phyloP scores from a whole-genome alignment of 2,888 invertebrate genomes.

The Drosophila antonietae region DNA sequence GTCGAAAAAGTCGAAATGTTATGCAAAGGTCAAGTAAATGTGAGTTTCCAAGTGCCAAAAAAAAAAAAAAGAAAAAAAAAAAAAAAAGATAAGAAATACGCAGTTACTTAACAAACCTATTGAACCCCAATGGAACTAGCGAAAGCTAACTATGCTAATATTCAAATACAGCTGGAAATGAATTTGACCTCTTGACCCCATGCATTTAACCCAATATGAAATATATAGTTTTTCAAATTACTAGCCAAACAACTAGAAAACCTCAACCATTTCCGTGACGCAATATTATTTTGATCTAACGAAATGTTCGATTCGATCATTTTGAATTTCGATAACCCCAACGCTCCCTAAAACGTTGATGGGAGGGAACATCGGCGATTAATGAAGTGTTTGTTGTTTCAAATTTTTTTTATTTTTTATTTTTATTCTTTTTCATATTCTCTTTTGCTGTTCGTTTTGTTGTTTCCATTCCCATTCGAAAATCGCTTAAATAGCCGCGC shows the following conservation, averaged over 20 bases:
- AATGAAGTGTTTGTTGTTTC: conserved; percentile 22
- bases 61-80: background rate
- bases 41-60: conserved; percentile 9
- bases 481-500: conserved; percentile 54
- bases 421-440: background rate
- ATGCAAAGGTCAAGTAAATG: conserved; percentile 33
- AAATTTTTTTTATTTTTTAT: background rate
- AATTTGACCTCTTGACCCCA: conserved; percentile 19
- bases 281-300: conserved; percentile 22
- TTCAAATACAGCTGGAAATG: background rate
- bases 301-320: conserved; percentile 22
- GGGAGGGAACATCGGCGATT: conserved; percentile 1
- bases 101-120: background rate
- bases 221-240: background rate
- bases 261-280: conserved; percentile 1
- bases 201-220: background rate
- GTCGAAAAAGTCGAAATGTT: conserved; percentile 12
- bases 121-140: background rate
- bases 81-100: background rate
- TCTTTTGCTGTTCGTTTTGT: conserved; percentile 14
- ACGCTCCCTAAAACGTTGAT: background rate
- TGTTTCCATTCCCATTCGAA: conserved; percentile 24
- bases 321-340: conserved; percentile 15
- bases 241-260: background rate
- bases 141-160: background rate